Evolutionary conservation across 1,140 invertebrate genomes (phyloP).

Genomic region (Lordiphosa mommai): DNA sequence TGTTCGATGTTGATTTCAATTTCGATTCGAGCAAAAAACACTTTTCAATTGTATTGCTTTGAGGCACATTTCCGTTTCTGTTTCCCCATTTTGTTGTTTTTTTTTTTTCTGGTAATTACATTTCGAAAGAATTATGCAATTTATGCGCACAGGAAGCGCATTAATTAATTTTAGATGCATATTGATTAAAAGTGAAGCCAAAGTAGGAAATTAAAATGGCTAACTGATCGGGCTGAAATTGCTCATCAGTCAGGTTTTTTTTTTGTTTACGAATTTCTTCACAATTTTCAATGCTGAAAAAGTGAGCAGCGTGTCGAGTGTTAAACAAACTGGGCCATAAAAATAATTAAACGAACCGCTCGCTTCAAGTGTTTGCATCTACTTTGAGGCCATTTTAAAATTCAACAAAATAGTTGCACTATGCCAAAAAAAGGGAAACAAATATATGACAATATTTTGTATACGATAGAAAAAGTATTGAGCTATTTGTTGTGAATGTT

Average conservation of each 20-base stretch:
- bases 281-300: not conserved
- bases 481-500: no score
- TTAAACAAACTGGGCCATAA: not conserved
- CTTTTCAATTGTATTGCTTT: not conserved
- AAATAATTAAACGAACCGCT: no score
- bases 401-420: no score
- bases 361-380: no score
- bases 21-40: not conserved
- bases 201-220: constrained; percentile 34
- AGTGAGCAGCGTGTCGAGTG: not conserved
- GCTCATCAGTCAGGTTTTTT: not conserved
- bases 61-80: not conserved
- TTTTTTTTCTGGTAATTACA: constrained; percentile 18
- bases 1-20: constrained; percentile 19
- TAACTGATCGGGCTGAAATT: not conserved
- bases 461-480: no score
- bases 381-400: no score
- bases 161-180: constrained; percentile 33
- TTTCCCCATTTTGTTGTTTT: constrained; percentile 1
- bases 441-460: no score
- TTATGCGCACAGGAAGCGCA: constrained; percentile 15
- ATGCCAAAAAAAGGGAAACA: no score
- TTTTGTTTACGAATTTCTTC: not conserved
- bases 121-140: constrained; percentile 18
- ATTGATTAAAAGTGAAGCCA: constrained; percentile 22